Percentiles rank a stretch among this genome's conserved stretches.
Conservation (phyloP, 2,113 vertebrate species). For the Cyphomyrus plagiostoma region DNA sequence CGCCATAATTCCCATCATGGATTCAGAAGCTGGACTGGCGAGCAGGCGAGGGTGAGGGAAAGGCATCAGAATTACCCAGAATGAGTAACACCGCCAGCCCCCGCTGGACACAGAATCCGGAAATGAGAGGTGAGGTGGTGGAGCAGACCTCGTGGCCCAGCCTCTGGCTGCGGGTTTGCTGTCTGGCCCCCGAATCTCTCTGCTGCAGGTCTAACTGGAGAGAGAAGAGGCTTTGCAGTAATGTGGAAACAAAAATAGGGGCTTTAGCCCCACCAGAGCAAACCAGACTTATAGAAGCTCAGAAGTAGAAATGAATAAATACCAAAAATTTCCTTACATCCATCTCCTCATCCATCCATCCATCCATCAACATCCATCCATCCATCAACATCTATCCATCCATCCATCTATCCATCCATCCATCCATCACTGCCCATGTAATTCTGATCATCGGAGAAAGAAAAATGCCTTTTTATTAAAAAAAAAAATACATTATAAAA, state of each 20-base stretch:
- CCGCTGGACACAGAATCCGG: constrained; percentile 81
- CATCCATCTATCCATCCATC: background rate
- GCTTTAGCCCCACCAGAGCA: background rate
- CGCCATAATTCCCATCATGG: constrained; percentile 92
- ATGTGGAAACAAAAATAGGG: background rate
- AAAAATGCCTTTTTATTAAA: background rate
- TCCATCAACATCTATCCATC: background rate
- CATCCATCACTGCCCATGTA: background rate
- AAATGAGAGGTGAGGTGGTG: constrained; percentile 77
- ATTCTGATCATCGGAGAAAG: background rate
- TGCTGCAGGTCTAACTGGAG: background rate
- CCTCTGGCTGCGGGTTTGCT: background rate
- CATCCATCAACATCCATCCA: background rate
- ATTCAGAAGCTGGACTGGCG: constrained; percentile 82
- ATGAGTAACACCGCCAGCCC: constrained; percentile 71
- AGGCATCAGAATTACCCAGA: constrained; percentile 63
- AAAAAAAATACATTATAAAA: background rate
- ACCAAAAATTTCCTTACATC: background rate
- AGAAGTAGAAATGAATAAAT: background rate
- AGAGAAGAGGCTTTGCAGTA: background rate
- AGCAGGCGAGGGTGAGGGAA: constrained; percentile 36
- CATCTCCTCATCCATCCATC: background rate
- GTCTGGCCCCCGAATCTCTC: background rate
- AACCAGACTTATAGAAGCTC: background rate
- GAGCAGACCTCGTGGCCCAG: constrained; percentile 58